A percentile compares a stretch with the other conserved stretches of the same genome.
Evolutionary conservation across 2,888 invertebrate genomes (phyloP).

Genomic region (Dasypogon diadema): DNA sequence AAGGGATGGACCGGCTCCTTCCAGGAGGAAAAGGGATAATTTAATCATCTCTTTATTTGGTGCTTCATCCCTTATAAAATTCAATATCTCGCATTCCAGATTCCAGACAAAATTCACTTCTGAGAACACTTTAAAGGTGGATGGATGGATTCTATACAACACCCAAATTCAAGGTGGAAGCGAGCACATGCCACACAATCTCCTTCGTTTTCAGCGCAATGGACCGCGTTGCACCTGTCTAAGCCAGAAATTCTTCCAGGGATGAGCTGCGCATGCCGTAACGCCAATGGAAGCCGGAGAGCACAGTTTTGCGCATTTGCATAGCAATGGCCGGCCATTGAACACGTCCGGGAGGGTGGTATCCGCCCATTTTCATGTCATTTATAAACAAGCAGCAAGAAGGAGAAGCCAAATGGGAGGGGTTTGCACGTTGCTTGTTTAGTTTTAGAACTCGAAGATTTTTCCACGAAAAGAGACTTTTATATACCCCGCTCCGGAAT

Average conservation of each 20-base stretch:
- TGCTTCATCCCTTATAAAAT: slow-evolving; percentile 41
- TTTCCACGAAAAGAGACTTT: too few relatives aligned
- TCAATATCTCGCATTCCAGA: slow-evolving; percentile 49
- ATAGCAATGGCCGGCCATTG: background rate
- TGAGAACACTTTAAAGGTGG: slow-evolving; percentile 8
- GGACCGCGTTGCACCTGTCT: background rate
- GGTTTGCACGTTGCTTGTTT: background rate
- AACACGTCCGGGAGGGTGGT: background rate
- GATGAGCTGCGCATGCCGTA: background rate
- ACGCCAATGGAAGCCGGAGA: slow-evolving; percentile 23
- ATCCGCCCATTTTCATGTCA: slow-evolving; percentile 24
- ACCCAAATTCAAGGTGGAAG: background rate
- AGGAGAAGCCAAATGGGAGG: background rate
- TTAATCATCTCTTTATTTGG: slow-evolving; percentile 50
- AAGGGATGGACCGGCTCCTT: background rate
- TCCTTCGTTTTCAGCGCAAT: background rate
- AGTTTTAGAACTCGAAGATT: background rate
- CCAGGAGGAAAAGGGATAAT: slow-evolving; percentile 46
- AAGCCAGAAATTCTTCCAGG: slow-evolving; percentile 1
- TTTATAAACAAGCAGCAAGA: background rate
- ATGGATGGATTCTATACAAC: background rate
- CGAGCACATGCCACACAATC: background rate
- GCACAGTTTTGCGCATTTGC: background rate
- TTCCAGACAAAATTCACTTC: slow-evolving; percentile 23
- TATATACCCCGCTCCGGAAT: background rate